phyloP scores from a whole-genome alignment of 2,113 vertebrate species.

The Bubo bubo region DNA sequence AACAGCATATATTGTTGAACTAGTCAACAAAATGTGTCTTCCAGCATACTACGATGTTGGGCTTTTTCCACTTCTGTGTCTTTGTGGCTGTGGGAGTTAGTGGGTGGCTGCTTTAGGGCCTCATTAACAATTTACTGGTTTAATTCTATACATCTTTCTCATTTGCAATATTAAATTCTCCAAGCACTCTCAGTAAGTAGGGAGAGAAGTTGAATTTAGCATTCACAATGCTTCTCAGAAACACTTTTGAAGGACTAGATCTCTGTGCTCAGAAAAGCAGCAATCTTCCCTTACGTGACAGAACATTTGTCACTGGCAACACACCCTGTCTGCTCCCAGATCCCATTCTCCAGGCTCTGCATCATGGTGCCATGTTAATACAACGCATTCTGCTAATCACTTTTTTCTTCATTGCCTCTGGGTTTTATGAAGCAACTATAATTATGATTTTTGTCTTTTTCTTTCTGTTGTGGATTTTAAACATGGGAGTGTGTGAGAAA shows the following conservation, averaged over 20 bases:
- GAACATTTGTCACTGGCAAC: not conserved
- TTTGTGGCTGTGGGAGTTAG: not conserved
- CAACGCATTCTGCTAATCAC: not conserved
- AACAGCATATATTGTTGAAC: not conserved
- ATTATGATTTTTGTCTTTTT: not conserved
- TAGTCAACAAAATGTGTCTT: not conserved
- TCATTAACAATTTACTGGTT: constrained; percentile 36
- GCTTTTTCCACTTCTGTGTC: not conserved
- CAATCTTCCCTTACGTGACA: not conserved
- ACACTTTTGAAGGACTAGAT: not conserved
- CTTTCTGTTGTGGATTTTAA: not conserved
- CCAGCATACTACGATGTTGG: not conserved
- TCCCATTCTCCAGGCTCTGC: not conserved
- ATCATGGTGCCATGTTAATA: not conserved
- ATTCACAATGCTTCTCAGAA: not conserved
- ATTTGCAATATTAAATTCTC: constrained; percentile 41
- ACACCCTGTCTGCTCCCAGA: not conserved
- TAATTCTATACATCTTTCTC: constrained; percentile 53
- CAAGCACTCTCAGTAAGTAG: not conserved
- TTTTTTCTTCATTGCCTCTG: not conserved
- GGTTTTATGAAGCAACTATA: not conserved
- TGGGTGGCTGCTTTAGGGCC: constrained; percentile 43
- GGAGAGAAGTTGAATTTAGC: not conserved
- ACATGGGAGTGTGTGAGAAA: not conserved
- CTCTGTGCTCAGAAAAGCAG: not conserved